Percentiles rank a stretch among this genome's conserved stretches.
phyloP scores from a whole-genome alignment of 2,888 invertebrate species.

The Iselma pallidipennis region DNA sequence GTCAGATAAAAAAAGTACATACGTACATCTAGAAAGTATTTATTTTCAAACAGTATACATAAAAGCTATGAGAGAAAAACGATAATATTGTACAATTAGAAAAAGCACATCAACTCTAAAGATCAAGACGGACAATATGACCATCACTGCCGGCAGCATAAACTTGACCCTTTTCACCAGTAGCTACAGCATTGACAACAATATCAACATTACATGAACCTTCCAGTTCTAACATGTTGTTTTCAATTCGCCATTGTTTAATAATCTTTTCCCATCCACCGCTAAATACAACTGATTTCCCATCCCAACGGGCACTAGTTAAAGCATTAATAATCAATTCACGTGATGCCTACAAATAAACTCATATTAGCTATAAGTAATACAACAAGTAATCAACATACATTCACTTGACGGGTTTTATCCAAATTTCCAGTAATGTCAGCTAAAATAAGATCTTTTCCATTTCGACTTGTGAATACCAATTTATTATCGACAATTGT shows the following conservation, averaged over 20 bases:
- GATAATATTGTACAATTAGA: too few relatives aligned
- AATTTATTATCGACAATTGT: constrained; percentile 56
- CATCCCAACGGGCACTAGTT: constrained; percentile 44
- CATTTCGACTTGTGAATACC: constrained; percentile 60
- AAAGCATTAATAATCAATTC: constrained; percentile 57
- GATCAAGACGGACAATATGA: constrained; percentile 47
- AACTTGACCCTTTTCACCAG: constrained; percentile 43
- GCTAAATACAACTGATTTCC: constrained; percentile 49
- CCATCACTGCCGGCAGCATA: constrained; percentile 67
- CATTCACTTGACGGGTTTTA: not conserved
- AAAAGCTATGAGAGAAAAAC: too few relatives aligned
- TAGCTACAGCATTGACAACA: constrained; percentile 40
- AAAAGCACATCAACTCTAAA: too few relatives aligned
- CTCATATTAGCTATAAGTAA: not conserved
- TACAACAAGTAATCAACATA: not conserved
- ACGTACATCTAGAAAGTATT: too few relatives aligned
- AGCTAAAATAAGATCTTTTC: constrained; percentile 61
- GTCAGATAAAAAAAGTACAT: too few relatives aligned
- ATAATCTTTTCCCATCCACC: constrained; percentile 58
- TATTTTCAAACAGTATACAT: too few relatives aligned
- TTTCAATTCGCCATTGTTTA: constrained; percentile 54
- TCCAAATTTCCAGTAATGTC: constrained; percentile 49
- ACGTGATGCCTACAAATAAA: constrained; percentile 50
- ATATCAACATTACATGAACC: constrained; percentile 39
- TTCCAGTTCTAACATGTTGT: constrained; percentile 31